phyloP scores from a whole-genome alignment of 2,113 vertebrate species.

The Psilopogon haemacephalus region DNA sequence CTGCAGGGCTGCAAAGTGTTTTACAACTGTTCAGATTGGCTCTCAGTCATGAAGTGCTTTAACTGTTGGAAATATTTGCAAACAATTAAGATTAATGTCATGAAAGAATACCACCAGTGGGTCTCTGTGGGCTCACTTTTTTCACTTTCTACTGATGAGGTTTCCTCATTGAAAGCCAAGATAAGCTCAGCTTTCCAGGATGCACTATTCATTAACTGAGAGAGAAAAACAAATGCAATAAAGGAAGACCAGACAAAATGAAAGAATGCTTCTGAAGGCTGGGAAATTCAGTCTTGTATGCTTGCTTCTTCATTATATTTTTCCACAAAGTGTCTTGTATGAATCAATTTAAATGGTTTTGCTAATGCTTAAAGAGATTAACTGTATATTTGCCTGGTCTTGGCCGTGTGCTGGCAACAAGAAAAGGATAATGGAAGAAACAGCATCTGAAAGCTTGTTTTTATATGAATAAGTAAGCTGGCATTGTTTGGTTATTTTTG shows the following conservation, averaged over 20 bases:
- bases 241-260: background rate
- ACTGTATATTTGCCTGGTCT: background rate
- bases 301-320: background rate
- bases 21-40: background rate
- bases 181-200: conserved; percentile 52
- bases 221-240: background rate
- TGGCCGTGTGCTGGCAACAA: background rate
- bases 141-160: background rate
- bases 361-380: background rate
- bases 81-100: conserved; percentile 40
- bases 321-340: background rate
- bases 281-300: background rate
- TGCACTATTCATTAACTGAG: background rate
- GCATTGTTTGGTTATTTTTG: background rate
- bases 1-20: background rate
- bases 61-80: conserved; percentile 37
- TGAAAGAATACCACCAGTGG: conserved; percentile 23
- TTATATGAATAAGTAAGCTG: background rate
- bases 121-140: conserved; percentile 18
- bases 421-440: background rate
- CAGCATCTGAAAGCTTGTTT: background rate
- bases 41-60: background rate
- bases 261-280: background rate
- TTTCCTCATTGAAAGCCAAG: conserved; percentile 29
- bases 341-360: background rate